Evolutionary conservation across 2,888 invertebrate genomes (phyloP).

Genomic region (Plemyria rubiginata): DNA sequence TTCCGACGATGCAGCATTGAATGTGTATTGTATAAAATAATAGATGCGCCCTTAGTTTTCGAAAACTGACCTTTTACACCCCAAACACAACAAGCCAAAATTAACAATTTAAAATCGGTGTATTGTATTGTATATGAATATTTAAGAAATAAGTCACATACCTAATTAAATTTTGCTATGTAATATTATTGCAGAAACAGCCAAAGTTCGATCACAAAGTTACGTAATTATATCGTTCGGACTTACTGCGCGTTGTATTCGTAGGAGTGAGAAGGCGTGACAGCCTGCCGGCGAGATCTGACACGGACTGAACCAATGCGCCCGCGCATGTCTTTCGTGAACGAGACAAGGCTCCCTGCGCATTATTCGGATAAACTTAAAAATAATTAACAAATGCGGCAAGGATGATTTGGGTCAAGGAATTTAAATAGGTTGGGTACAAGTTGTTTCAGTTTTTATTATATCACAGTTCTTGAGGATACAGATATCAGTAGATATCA

Average conservation of each 20-base stretch:
- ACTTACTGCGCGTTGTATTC: slow-evolving; percentile 12
- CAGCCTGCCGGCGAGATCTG: slow-evolving; percentile 9
- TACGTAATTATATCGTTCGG: slow-evolving; percentile 9
- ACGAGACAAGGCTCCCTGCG: not conserved
- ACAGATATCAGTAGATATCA: too few species aligned
- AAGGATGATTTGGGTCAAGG: too few species aligned
- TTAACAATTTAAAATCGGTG: not conserved
- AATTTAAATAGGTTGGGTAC: too few species aligned
- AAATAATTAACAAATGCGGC: too few species aligned
- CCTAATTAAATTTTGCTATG: not conserved
- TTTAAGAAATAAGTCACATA: not conserved
- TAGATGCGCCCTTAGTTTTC: too few species aligned
- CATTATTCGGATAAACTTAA: not conserved
- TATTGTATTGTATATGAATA: too few species aligned
- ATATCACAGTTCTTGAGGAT: too few species aligned
- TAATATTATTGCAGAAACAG: not conserved
- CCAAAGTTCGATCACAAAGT: slow-evolving; percentile 7
- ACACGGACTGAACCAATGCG: slow-evolving; percentile 14
- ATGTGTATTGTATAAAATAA: too few species aligned
- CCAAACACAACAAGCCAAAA: not conserved
- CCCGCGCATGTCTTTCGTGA: slow-evolving; percentile 2
- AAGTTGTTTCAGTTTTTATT: too few species aligned
- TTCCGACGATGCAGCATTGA: too few species aligned
- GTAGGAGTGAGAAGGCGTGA: slow-evolving; percentile 1
- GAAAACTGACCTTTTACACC: not conserved